These are phyloP conservation scores for Ophion slaviceki DNA, from an alignment of 2,888 invertebrate species.

Conservation along the genomic window DNA sequence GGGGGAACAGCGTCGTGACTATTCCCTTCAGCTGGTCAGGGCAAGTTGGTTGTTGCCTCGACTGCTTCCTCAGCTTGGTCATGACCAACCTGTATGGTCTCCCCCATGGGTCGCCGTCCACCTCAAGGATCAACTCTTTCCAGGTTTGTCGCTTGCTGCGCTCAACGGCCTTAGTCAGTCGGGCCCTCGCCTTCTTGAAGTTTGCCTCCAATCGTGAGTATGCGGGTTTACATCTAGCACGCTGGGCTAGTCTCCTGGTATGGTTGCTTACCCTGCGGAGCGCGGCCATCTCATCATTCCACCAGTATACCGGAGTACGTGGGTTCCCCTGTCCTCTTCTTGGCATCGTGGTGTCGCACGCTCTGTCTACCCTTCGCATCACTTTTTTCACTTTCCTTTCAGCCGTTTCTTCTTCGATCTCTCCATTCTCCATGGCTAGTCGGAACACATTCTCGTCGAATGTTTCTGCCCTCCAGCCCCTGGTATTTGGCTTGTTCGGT, in stretches of 20 bases:
- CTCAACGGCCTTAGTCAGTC: no score
- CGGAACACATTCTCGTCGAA: slow-evolving; percentile 30
- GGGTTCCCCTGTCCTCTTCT: slow-evolving; percentile 33
- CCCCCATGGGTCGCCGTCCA: slow-evolving; percentile 53
- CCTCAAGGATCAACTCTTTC: no score
- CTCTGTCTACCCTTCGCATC: slow-evolving; percentile 45
- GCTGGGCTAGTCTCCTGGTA: not conserved
- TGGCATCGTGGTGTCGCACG: slow-evolving; percentile 63
- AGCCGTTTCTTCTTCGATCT: slow-evolving; percentile 33
- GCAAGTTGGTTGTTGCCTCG: slow-evolving; percentile 20
- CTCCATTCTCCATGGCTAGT: not conserved
- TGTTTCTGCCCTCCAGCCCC: slow-evolving; percentile 20
- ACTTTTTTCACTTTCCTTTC: slow-evolving; percentile 25
- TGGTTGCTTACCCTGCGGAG: not conserved
- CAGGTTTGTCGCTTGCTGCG: no score
- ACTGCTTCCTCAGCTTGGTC: slow-evolving; percentile 45
- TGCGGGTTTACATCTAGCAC: not conserved
- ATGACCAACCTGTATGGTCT: slow-evolving; percentile 70
- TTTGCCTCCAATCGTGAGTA: no score
- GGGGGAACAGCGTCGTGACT: slow-evolving; percentile 41
- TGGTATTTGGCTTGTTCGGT: not conserved
- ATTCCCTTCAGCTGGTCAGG: slow-evolving; percentile 30
- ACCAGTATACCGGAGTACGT: slow-evolving; percentile 32
- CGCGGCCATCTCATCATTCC: slow-evolving; percentile 21
- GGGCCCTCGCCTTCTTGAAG: no score